A percentile compares a stretch with the other conserved stretches of the same genome.
Evolutionary conservation across 2,797 vertebrate genomes (phyloP).

Genomic region (Poeciliopsis infans): DNA sequence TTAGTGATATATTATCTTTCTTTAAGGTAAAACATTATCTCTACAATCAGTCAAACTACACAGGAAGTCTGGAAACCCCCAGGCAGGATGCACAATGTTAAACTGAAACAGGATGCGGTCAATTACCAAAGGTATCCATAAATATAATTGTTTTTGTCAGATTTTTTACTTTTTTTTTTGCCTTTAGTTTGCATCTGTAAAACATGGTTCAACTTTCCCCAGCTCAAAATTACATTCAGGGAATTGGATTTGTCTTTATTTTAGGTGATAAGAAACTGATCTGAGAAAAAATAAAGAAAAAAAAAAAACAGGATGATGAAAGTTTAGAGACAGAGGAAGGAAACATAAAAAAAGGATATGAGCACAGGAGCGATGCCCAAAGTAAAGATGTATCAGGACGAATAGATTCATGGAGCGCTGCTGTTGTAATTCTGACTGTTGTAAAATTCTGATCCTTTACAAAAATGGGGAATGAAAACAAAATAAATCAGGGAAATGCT

Average conservation of each 20-base stretch:
- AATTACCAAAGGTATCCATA: conserved; percentile 54
- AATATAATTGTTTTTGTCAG: conserved; percentile 58
- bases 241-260: conserved; percentile 15
- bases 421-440: neutral
- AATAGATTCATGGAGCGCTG: conserved; percentile 4
- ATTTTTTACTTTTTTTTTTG: conserved; percentile 14
- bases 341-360: conserved; percentile 16
- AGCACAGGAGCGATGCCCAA: conserved; percentile 18
- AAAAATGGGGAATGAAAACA: neutral
- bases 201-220: conserved; percentile 13
- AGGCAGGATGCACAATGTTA: conserved; percentile 27
- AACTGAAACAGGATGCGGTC: conserved; percentile 58
- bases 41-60: conserved; percentile 27
- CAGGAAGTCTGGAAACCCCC: conserved; percentile 15
- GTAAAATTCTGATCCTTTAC: neutral
- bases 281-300: conserved; percentile 4
- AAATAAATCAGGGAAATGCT: conserved; percentile 4
- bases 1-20: conserved; percentile 33
- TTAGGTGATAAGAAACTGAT: conserved; percentile 17
- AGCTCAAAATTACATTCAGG: conserved; percentile 8
- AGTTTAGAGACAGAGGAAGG: conserved; percentile 21
- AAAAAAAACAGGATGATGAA: conserved; percentile 27
- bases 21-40: conserved; percentile 28
- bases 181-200: conserved; percentile 6
- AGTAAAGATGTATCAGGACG: conserved; percentile 12